Evolutionary conservation across 1,140 invertebrate species (phyloP).

Genomic region (Mercenaria mercenaria): DNA sequence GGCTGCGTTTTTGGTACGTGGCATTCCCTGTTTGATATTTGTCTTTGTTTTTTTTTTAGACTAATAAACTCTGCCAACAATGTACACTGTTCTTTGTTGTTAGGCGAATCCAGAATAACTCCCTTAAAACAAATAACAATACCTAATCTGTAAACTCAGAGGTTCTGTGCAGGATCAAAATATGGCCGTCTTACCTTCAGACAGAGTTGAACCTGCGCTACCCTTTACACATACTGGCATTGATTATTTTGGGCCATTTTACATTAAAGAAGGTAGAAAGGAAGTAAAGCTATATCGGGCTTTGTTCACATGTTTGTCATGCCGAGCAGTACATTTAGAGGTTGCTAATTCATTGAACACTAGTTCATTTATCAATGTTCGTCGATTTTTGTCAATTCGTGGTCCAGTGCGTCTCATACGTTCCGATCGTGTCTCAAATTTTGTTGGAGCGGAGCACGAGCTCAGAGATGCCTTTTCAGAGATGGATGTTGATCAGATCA

Average conservation of each 20-base stretch:
- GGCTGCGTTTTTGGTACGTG: no score
- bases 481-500: neutral
- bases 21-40: no score
- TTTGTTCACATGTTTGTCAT: constrained; percentile 70
- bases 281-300: constrained; percentile 62
- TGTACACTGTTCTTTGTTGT: constrained; percentile 66
- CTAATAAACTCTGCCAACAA: constrained; percentile 9
- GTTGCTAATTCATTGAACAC: constrained; percentile 41
- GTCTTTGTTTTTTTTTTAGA: no score
- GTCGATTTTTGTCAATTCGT: constrained; percentile 59
- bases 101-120: constrained; percentile 67
- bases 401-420: constrained; percentile 42
- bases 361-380: constrained; percentile 66
- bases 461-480: constrained; percentile 15
- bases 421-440: constrained; percentile 73
- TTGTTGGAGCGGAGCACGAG: constrained; percentile 74
- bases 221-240: constrained; percentile 66
- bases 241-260: constrained; percentile 65
- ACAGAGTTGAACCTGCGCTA: constrained; percentile 30
- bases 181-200: constrained; percentile 68
- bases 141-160: constrained; percentile 59
- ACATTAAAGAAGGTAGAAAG: constrained; percentile 61
- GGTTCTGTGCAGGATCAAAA: constrained; percentile 37
- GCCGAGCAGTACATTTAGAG: constrained; percentile 74
- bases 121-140: constrained; percentile 59